phyloP scores from a whole-genome alignment of 1,140 invertebrate species.

The Geopemphigus sp. region DNA sequence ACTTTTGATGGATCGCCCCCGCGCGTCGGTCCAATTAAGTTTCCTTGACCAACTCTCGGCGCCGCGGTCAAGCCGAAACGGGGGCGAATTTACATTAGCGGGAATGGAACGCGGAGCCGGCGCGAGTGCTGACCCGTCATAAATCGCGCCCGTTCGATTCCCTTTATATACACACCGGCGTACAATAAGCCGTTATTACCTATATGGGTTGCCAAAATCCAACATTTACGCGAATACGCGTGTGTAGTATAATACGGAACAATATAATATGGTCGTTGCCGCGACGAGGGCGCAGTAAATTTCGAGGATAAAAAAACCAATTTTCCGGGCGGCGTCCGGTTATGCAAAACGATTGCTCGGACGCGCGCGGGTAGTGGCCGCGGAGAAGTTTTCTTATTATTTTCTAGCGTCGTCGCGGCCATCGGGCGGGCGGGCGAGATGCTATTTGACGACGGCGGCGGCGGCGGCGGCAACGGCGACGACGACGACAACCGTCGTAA shows the following conservation, averaged over 20 bases:
- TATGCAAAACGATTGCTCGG: conserved; percentile 23
- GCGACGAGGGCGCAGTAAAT: conserved; percentile 21
- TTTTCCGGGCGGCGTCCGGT: conserved; percentile 19
- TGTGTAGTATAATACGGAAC: background rate
- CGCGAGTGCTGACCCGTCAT: background rate
- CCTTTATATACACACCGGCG: background rate
- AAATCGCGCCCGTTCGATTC: background rate
- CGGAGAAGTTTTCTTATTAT: conserved; percentile 41
- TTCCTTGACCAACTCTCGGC: background rate
- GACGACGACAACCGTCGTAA: conserved; percentile 21
- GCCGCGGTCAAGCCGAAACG: background rate
- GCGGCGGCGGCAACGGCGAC: background rate
- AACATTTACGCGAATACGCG: background rate
- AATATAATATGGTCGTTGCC: background rate
- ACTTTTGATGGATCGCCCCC: conserved; percentile 39
- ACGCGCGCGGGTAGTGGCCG: background rate
- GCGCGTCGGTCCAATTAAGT: conserved; percentile 19
- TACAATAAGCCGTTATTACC: background rate
- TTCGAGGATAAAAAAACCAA: conserved; percentile 10
- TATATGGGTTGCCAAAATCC: background rate
- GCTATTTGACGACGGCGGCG: background rate
- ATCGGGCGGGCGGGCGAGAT: background rate
- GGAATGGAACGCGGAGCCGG: too few species aligned
- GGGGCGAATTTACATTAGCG: background rate
- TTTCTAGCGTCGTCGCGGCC: background rate